A percentile compares a stretch with the other conserved stretches of the same genome.
phyloP scores from a whole-genome alignment of 2,113 vertebrate species.

The Dipodomys ordii region DNA sequence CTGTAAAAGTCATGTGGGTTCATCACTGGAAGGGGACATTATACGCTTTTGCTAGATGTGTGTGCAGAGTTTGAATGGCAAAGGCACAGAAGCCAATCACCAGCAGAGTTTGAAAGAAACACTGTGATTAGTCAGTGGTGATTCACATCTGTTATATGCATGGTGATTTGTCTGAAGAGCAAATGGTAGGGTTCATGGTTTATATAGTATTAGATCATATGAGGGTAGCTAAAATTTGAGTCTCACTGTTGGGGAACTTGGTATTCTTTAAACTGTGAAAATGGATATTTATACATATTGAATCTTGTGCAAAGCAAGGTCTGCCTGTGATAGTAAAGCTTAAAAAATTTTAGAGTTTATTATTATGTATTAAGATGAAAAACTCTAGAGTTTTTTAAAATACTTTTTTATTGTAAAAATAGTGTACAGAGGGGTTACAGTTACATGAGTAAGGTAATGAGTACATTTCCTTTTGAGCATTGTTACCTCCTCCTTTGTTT shows the following conservation, averaged over 20 bases:
- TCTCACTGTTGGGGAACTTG: background rate
- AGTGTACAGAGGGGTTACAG: too few species aligned
- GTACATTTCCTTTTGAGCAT: too few species aligned
- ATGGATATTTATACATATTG: background rate
- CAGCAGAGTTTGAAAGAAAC: background rate
- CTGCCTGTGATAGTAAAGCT: background rate
- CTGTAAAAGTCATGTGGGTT: background rate
- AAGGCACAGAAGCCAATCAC: background rate
- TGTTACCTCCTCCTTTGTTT: too few species aligned
- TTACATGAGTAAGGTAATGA: too few species aligned
- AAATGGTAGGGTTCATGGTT: rapidly evolving
- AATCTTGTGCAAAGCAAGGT: background rate
- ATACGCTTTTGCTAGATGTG: background rate
- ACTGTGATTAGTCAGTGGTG: background rate
- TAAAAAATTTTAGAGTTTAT: background rate
- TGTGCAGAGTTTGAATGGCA: background rate
- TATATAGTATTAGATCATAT: too few species aligned
- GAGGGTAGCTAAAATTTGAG: background rate
- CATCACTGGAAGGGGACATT: background rate
- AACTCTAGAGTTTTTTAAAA: background rate
- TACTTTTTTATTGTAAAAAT: too few species aligned
- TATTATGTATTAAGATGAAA: background rate
- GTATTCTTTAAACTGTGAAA: background rate
- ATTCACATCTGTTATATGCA: background rate
- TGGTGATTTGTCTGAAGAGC: background rate